Evolutionary conservation across 2,888 invertebrate genomes (phyloP).

Genomic region (Mimachlamys varia): DNA sequence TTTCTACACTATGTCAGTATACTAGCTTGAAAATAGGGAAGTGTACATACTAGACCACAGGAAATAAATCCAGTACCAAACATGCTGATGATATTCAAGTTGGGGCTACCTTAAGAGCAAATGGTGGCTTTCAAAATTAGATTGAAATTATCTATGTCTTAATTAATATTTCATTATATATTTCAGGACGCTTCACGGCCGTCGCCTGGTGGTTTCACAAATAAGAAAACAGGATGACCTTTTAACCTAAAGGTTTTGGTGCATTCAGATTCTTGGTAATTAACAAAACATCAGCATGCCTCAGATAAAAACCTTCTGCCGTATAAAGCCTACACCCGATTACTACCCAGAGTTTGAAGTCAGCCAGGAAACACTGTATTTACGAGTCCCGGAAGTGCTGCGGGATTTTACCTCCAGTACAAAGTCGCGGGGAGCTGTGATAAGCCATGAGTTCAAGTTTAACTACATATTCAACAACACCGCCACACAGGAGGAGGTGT

Average conservation of each 20-base stretch:
- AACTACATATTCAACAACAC: slow-evolving; percentile 70
- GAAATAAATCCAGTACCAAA: too few species aligned
- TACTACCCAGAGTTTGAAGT: slow-evolving; percentile 72
- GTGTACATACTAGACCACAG: too few species aligned
- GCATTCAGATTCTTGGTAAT: neutral
- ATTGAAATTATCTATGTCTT: too few species aligned
- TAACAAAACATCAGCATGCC: slow-evolving; percentile 64
- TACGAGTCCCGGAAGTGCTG: slow-evolving; percentile 68
- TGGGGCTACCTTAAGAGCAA: too few species aligned
- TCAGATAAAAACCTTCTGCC: slow-evolving; percentile 75
- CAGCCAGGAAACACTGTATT: slow-evolving; percentile 58
- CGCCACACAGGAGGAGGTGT: slow-evolving; percentile 73
- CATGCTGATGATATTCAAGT: too few species aligned
- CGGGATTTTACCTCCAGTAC: slow-evolving; percentile 61
- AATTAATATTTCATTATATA: neutral
- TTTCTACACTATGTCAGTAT: too few species aligned
- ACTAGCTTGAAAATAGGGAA: too few species aligned
- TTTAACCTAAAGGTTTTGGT: neutral
- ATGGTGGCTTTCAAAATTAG: too few species aligned
- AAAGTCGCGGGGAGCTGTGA: slow-evolving; percentile 57
- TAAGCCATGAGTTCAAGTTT: slow-evolving; percentile 76
- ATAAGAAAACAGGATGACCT: neutral
- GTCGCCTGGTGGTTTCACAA: neutral
- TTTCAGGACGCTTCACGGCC: neutral
- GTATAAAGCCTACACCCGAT: slow-evolving; percentile 72